A percentile compares a stretch with the other conserved stretches of the same genome.
Conservation (phyloP, 2,888 invertebrate species). For the Mimumesa dahlbomi region DNA sequence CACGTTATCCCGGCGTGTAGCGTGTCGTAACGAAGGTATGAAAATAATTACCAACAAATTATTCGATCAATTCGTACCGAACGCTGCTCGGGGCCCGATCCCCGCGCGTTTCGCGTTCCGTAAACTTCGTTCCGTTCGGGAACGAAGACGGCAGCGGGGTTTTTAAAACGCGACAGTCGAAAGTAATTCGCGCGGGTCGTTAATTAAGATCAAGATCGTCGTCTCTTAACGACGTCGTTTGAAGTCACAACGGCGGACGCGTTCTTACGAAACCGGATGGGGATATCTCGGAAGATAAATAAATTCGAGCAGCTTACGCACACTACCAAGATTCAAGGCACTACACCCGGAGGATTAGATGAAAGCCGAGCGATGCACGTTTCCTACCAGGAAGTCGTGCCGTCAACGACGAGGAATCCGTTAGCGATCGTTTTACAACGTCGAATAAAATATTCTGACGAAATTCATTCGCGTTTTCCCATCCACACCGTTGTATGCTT, state of each 20-base stretch:
- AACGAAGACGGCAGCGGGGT: not conserved
- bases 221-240: slow-evolving; percentile 5
- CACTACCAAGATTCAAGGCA: not conserved
- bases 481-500: not conserved
- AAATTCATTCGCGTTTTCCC: no score
- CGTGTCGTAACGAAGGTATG: slow-evolving; percentile 2
- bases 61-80: not conserved
- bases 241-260: not conserved
- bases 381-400: no score
- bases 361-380: no score
- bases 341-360: not conserved
- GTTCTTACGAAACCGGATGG: slow-evolving; percentile 41
- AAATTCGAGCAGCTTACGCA: slow-evolving; percentile 10
- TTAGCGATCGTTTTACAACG: no score
- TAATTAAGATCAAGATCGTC: no score
- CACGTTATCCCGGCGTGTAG: slow-evolving; percentile 10
- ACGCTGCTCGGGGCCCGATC: not conserved
- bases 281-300: slow-evolving; percentile 29
- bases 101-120: not conserved
- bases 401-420: no score
- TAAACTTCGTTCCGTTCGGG: not conserved
- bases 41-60: slow-evolving; percentile 15
- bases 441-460: no score
- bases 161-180: not conserved
- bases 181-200: not conserved